Evolutionary conservation across 2,113 vertebrate genomes (phyloP).

Genomic region (Entelurus aequoreus): DNA sequence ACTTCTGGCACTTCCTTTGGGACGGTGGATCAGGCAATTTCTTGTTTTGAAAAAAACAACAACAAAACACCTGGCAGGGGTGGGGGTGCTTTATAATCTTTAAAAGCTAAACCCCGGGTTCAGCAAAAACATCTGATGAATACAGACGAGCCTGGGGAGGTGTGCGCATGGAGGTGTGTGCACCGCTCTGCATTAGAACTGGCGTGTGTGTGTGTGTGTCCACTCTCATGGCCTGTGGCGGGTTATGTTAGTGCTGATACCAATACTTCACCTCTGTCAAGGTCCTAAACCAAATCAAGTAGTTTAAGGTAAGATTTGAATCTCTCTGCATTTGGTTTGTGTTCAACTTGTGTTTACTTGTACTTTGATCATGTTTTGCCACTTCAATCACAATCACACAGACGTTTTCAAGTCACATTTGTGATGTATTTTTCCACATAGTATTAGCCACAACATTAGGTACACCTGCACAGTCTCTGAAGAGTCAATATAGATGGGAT

Average conservation of each 20-base stretch:
- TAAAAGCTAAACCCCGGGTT: constrained; percentile 60
- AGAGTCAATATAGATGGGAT: too few species aligned
- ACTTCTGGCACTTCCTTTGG: constrained; percentile 57
- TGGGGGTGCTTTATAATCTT: constrained; percentile 56
- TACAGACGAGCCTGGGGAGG: constrained; percentile 53
- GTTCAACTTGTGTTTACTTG: constrained; percentile 14
- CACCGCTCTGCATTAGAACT: neutral
- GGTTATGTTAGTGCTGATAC: constrained; percentile 53
- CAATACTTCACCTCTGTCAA: constrained; percentile 51
- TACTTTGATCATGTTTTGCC: constrained; percentile 7
- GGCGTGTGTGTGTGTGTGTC: constrained; percentile 31
- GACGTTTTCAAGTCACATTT: too few species aligned
- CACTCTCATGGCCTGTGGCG: constrained; percentile 44
- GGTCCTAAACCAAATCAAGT: constrained; percentile 36
- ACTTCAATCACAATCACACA: constrained; percentile 2
- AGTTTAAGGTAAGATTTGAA: constrained; percentile 16
- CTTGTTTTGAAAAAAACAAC: constrained; percentile 41
- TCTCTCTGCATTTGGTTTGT: constrained; percentile 3
- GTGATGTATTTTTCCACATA: too few species aligned
- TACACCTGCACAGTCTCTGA: too few species aligned
- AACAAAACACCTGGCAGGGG: constrained; percentile 43
- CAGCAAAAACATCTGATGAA: constrained; percentile 58
- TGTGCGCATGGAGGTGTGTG: constrained; percentile 11
- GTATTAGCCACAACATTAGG: too few species aligned
- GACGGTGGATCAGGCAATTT: constrained; percentile 64